Evolutionary conservation across 2,888 invertebrate species (phyloP).

Genomic region (Aphidius colemani): DNA sequence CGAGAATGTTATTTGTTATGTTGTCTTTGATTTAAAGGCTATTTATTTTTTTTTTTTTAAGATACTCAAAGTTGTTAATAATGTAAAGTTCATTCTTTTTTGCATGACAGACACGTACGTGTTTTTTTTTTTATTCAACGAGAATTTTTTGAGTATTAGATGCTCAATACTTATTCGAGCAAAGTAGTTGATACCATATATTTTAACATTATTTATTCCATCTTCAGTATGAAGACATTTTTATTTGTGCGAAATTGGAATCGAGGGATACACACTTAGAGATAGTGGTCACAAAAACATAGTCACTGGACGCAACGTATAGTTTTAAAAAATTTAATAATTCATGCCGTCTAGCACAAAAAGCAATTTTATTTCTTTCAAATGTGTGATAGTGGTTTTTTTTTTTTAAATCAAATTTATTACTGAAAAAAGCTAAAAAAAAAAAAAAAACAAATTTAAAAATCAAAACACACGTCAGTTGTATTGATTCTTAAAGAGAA

Average conservation of each 20-base stretch:
- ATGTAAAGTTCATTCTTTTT: conserved; percentile 34
- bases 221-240: neutral
- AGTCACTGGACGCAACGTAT: too few relatives aligned
- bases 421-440: too few relatives aligned
- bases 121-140: conserved; percentile 9
- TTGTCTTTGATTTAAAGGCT: neutral
- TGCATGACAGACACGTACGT: conserved; percentile 30
- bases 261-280: too few relatives aligned
- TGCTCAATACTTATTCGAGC: conserved; percentile 20
- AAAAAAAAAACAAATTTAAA: too few relatives aligned
- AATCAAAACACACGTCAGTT: too few relatives aligned
- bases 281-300: too few relatives aligned
- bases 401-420: too few relatives aligned
- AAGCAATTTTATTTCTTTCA: too few relatives aligned
- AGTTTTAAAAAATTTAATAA: too few relatives aligned
- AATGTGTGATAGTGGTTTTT: too few relatives aligned
- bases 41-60: neutral
- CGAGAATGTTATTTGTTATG: neutral
- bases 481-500: neutral
- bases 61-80: conserved; percentile 28
- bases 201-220: conserved; percentile 21
- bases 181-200: neutral
- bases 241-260: too few relatives aligned
- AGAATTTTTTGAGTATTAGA: conserved; percentile 27
- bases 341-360: too few relatives aligned